Conservation (phyloP, 2,113 vertebrate species). For the Nycticryphes semicollaris region DNA sequence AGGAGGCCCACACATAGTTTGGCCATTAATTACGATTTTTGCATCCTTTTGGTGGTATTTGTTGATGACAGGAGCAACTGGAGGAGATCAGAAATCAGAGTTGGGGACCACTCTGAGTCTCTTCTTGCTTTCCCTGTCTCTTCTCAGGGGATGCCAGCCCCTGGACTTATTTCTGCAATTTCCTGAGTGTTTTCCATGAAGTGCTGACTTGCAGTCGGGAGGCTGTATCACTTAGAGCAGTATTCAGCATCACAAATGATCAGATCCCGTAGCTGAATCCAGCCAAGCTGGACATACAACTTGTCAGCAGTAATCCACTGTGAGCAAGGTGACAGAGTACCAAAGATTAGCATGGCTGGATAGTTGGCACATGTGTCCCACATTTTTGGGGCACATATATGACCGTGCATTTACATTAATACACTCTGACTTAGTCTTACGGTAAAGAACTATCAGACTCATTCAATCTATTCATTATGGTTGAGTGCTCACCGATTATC, state of each 20-base stretch:
- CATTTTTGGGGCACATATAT: conserved; percentile 17
- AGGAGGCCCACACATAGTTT: conserved; percentile 5
- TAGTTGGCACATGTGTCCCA: conserved; percentile 39
- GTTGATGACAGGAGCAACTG: conserved; percentile 18
- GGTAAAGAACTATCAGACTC: not conserved
- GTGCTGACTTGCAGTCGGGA: conserved; percentile 27
- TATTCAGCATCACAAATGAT: conserved; percentile 46
- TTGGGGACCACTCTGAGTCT: not conserved
- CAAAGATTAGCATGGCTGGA: conserved; percentile 15
- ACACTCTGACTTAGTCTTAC: conserved; percentile 36
- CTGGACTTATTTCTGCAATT: conserved; percentile 21
- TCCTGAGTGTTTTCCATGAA: not conserved
- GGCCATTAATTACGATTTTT: conserved; percentile 14
- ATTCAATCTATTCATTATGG: conserved; percentile 12
- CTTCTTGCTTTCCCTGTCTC: not conserved
- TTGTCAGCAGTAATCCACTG: conserved; percentile 46
- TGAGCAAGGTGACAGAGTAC: conserved; percentile 34
- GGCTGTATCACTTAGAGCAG: conserved; percentile 7
- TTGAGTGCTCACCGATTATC: not conserved
- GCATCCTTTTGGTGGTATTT: not conserved
- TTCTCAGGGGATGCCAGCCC: not conserved
- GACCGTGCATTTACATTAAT: conserved; percentile 25
- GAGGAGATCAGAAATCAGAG: conserved; percentile 8
- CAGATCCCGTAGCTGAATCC: not conserved
- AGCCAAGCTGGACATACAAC: conserved; percentile 35